phyloP scores from a whole-genome alignment of 2,797 vertebrate species.

The Rhynchonycteris naso region DNA sequence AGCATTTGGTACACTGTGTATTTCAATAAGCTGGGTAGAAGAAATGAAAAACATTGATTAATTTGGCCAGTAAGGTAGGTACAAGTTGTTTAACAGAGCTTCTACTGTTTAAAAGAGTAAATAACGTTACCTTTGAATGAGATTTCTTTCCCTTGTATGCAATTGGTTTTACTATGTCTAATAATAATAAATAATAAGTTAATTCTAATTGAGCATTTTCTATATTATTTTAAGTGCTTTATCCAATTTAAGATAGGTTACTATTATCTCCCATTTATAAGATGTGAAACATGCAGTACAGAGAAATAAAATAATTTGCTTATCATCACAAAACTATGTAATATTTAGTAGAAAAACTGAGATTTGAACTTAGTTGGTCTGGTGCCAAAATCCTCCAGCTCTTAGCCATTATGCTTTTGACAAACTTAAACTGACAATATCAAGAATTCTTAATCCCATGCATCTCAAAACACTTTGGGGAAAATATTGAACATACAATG shows the following conservation, averaged over 20 bases:
- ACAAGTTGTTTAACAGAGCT: background rate
- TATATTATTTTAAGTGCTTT: background rate
- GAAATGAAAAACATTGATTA: background rate
- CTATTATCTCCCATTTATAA: background rate
- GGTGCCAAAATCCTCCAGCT: background rate
- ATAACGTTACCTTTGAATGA: slow-evolving; percentile 36
- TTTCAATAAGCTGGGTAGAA: background rate
- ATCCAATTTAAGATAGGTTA: background rate
- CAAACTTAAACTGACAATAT: background rate
- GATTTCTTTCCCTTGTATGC: background rate
- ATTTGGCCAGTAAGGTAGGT: background rate
- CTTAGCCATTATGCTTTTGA: background rate
- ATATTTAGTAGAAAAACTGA: background rate
- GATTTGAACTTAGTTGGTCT: background rate
- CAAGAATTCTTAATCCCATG: background rate
- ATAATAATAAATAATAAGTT: background rate
- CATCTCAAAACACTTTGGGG: slow-evolving; percentile 8
- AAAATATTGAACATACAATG: background rate
- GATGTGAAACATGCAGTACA: background rate
- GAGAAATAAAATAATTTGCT: background rate
- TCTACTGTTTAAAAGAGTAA: slow-evolving; percentile 30
- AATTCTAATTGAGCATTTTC: background rate
- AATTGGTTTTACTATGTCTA: background rate
- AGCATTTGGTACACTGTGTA: background rate
- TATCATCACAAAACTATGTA: background rate